A percentile compares a stretch with the other conserved stretches of the same genome.
Evolutionary conservation across 2,797 vertebrate genomes (phyloP).

Genomic region (Gallinago stenura): DNA sequence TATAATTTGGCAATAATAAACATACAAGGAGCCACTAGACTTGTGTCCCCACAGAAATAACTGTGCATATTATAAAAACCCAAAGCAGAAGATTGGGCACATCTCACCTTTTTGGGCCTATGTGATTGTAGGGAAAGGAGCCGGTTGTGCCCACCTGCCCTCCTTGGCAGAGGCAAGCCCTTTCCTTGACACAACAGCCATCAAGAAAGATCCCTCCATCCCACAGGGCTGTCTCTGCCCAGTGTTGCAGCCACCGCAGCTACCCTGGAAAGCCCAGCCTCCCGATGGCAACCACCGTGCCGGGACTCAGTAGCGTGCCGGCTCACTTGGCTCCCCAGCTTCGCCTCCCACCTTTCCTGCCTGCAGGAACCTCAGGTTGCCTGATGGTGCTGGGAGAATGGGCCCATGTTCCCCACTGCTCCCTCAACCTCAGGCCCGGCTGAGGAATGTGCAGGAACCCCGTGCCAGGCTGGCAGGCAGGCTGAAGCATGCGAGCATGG

Average conservation of each 20-base stretch:
- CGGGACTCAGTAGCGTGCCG: accelerated
- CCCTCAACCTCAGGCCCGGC: neutral
- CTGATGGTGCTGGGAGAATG: accelerated
- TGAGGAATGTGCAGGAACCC: neutral
- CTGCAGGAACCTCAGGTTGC: neutral
- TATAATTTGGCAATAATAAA: neutral
- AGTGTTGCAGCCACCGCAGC: neutral
- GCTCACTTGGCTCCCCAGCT: accelerated
- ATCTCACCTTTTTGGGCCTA: neutral
- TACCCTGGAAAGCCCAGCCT: neutral
- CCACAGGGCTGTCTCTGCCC: neutral
- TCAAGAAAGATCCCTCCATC: neutral
- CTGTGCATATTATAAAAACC: neutral
- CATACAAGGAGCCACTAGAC: neutral
- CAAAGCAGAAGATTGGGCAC: neutral
- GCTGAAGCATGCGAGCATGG: accelerated
- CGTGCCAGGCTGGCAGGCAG: neutral
- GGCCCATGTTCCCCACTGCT: neutral
- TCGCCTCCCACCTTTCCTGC: neutral
- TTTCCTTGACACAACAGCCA: neutral
- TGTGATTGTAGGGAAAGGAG: neutral
- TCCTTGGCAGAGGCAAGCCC: neutral
- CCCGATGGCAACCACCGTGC: neutral
- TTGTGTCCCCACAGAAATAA: neutral
- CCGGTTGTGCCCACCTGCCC: neutral